These are phyloP conservation scores for Nephrotoma flavescens DNA, from an alignment of 2,888 invertebrate genomes.

Conservation along the genomic window DNA sequence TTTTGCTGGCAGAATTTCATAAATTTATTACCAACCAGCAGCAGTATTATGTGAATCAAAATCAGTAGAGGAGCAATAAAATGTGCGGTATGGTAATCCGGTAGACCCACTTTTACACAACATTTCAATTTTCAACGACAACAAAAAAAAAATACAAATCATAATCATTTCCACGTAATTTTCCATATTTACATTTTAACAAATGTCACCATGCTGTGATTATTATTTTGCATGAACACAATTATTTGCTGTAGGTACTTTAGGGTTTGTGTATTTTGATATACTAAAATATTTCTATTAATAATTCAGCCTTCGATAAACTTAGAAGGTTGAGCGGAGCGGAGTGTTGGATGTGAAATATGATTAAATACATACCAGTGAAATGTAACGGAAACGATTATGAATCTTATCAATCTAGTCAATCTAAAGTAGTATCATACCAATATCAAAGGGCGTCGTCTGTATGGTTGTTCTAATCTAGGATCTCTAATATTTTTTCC, in stretches of 20 bases:
- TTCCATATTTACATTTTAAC: background rate
- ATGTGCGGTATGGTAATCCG: background rate
- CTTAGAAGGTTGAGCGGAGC: background rate
- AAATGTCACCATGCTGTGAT: background rate
- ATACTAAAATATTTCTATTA: background rate
- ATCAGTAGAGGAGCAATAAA: background rate
- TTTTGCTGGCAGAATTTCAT: background rate
- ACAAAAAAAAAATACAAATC: background rate
- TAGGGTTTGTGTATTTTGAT: background rate
- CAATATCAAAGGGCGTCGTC: too few species aligned
- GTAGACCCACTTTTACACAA: background rate
- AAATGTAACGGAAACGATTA: background rate
- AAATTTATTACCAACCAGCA: background rate
- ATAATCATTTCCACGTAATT: background rate
- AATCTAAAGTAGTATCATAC: too few species aligned
- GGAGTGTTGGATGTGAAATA: background rate
- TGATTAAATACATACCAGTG: background rate
- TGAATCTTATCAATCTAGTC: background rate
- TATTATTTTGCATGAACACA: background rate
- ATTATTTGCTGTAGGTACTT: background rate
- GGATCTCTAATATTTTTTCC: too few species aligned
- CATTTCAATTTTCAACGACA: background rate
- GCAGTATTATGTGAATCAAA: background rate
- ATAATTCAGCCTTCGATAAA: background rate
- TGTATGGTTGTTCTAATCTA: too few species aligned